Conservation (phyloP, 1,140 invertebrate genomes). For the Lordiphosa collinella region DNA sequence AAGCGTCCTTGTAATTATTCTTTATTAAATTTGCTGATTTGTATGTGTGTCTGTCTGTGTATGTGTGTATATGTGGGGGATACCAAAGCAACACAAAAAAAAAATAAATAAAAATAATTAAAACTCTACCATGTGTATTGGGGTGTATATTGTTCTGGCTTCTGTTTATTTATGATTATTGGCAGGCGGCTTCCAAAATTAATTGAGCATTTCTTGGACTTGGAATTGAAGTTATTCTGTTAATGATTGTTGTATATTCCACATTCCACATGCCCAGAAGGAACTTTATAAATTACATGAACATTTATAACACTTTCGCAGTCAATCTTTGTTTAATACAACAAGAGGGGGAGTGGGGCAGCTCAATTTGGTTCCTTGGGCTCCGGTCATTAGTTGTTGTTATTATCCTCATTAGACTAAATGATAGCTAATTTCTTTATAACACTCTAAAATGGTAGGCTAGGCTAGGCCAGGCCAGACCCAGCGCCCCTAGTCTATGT, state of each 20-base stretch:
- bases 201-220: conserved; percentile 57
- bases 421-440: conserved; percentile 72
- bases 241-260: conserved; percentile 25
- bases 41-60: not conserved
- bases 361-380: conserved; percentile 2
- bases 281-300: conserved; percentile 40
- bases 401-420: conserved; percentile 72
- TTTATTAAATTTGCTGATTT: conserved; percentile 64
- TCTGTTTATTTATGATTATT: conserved; percentile 73
- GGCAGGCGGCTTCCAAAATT: conserved; percentile 53
- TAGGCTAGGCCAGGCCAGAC: not conserved
- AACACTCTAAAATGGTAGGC: conserved; percentile 63
- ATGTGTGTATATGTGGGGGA: not conserved
- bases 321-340: conserved; percentile 73
- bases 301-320: conserved; percentile 70
- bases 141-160: conserved; percentile 26
- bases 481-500: not conserved
- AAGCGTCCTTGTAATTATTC: conserved; percentile 66
- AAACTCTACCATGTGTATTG: conserved; percentile 37
- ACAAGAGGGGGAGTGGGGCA: conserved; percentile 20
- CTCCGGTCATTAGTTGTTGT: conserved; percentile 59
- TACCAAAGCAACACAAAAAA: not conserved
- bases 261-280: not conserved
- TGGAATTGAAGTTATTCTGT: conserved; percentile 26
- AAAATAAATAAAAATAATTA: conserved; percentile 66